A percentile compares a stretch with the other conserved stretches of the same genome.
Evolutionary conservation across 2,888 invertebrate species (phyloP).

Genomic region (Nineta flava): DNA sequence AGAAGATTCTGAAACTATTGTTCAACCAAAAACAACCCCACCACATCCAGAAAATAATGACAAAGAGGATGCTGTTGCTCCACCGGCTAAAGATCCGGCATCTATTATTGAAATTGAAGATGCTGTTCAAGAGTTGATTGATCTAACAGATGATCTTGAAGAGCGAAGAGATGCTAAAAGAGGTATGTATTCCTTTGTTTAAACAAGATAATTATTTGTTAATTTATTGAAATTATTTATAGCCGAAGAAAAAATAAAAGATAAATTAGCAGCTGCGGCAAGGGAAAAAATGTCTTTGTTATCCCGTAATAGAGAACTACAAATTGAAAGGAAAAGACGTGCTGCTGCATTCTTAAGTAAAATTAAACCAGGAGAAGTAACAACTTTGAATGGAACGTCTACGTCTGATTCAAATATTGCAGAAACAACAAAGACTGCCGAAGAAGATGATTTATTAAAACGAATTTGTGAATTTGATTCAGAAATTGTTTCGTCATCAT

Average conservation of each 20-base stretch:
- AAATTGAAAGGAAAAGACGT: conserved; percentile 59
- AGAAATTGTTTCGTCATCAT: neutral
- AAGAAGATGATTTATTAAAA: conserved; percentile 7
- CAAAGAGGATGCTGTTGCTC: conserved; percentile 13
- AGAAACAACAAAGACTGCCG: conserved; percentile 8
- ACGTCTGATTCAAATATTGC: conserved; percentile 23
- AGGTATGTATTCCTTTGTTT: conserved; percentile 14
- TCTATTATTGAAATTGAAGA: conserved; percentile 26
- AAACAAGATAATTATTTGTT: neutral
- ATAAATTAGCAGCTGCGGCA: conserved; percentile 37
- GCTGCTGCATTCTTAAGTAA: conserved; percentile 59
- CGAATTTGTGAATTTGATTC: conserved; percentile 4
- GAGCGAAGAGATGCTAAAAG: conserved; percentile 25
- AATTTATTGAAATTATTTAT: conserved; percentile 7
- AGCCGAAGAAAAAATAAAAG: conserved; percentile 41
- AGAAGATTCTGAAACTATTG: conserved; percentile 11
- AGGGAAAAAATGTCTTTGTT: conserved; percentile 39
- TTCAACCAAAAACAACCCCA: neutral
- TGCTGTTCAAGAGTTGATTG: conserved; percentile 35
- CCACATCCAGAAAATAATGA: conserved; percentile 15
- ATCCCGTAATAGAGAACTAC: conserved; percentile 35
- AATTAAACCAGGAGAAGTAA: conserved; percentile 17
- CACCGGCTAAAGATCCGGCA: neutral
- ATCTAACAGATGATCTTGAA: conserved; percentile 40
- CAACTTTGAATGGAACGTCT: conserved; percentile 21